Conservation (phyloP, 2,888 invertebrate species). For the Drosophila conformis region DNA sequence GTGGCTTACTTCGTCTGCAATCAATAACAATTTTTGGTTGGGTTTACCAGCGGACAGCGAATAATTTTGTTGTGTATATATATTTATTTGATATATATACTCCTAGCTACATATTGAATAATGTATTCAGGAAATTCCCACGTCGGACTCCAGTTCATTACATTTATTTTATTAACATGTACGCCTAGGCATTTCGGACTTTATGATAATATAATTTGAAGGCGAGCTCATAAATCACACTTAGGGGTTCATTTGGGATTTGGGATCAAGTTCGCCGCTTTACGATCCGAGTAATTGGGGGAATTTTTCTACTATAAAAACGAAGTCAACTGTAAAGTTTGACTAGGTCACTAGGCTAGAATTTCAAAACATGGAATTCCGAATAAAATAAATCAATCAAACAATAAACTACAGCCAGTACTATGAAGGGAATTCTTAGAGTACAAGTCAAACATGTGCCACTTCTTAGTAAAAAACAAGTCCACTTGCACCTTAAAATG, state of each 20-base stretch:
- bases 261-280: constrained; percentile 3
- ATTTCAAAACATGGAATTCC: not conserved
- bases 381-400: constrained; percentile 1
- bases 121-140: not conserved
- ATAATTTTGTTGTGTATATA: not conserved
- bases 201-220: constrained; percentile 18
- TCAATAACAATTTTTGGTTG: constrained; percentile 52
- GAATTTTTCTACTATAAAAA: constrained; percentile 6
- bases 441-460: not conserved
- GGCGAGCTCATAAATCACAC: constrained; percentile 26
- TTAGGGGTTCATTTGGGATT: not conserved
- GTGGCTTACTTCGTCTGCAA: constrained; percentile 48
- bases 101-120: not conserved
- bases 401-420: not conserved
- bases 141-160: not conserved
- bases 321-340: not conserved
- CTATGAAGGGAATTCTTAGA: not conserved
- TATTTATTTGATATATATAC: not conserved
- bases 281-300: constrained; percentile 12
- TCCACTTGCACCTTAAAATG: not conserved
- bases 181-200: constrained; percentile 8
- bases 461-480: not conserved
- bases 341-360: constrained; percentile 11
- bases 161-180: constrained; percentile 16
- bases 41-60: not conserved